Conservation (phyloP, 2,888 invertebrate species). For the Axea sp. region DNA sequence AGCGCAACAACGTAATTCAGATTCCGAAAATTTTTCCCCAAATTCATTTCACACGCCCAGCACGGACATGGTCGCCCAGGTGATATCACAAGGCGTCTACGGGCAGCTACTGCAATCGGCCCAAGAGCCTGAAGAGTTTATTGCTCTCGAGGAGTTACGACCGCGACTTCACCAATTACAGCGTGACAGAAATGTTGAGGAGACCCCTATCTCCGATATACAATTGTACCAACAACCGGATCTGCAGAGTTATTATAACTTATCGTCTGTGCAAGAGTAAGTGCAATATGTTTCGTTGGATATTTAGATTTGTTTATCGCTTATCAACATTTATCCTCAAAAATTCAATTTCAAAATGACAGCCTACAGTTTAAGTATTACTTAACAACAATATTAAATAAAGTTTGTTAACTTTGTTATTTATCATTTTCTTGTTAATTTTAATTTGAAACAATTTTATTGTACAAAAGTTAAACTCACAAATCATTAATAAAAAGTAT, state of each 20-base stretch:
- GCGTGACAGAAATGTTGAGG: conserved; percentile 58
- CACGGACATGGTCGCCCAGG: conserved; percentile 74
- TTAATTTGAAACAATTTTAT: too few relatives aligned
- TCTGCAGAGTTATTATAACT: conserved; percentile 71
- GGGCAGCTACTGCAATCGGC: conserved; percentile 72
- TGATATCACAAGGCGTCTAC: conserved; percentile 74
- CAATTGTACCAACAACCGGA: conserved; percentile 66
- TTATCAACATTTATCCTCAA: not conserved
- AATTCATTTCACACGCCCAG: conserved; percentile 61
- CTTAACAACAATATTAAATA: too few relatives aligned
- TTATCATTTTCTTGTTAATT: too few relatives aligned
- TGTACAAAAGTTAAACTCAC: too few relatives aligned
- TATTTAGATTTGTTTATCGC: conserved; percentile 1
- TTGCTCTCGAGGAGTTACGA: conserved; percentile 73
- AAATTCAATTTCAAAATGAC: not conserved
- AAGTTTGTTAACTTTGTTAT: too few relatives aligned
- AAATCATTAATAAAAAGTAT: too few relatives aligned
- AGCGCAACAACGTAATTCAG: conserved; percentile 49
- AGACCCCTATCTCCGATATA: conserved; percentile 41
- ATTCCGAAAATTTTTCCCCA: conserved; percentile 65
- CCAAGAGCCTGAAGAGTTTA: conserved; percentile 73
- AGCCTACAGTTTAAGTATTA: not conserved
- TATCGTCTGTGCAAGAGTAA: conserved; percentile 74
- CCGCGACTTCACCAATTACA: conserved; percentile 67
- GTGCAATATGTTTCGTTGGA: conserved; percentile 52